A percentile compares a stretch with the other conserved stretches of the same genome.
These are phyloP conservation scores for Saguinus imperator DNA, from an alignment of 2,113 vertebrate species.

Conservation along the genomic window DNA sequence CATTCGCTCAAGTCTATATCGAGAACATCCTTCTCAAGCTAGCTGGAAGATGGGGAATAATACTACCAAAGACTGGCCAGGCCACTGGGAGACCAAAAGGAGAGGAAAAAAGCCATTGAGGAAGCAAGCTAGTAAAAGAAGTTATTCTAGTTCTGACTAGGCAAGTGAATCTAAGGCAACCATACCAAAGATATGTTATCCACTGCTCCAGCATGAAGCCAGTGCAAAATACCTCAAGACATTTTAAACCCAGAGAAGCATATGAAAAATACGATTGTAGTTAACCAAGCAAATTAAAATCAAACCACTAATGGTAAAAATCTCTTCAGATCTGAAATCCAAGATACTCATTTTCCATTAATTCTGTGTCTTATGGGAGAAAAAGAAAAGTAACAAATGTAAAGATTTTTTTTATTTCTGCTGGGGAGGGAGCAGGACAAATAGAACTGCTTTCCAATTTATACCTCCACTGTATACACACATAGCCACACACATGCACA, in stretches of 20 bases:
- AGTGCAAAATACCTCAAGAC: slow-evolving; percentile 57
- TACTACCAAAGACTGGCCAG: slow-evolving; percentile 38
- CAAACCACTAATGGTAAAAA: slow-evolving; percentile 68
- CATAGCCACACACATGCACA: slow-evolving; percentile 76
- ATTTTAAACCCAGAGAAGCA: slow-evolving; percentile 72
- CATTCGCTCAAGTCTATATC: slow-evolving; percentile 54
- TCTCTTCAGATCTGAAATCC: slow-evolving; percentile 71
- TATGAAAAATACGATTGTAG: slow-evolving; percentile 70
- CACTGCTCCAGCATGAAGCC: slow-evolving; percentile 39
- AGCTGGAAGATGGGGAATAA: slow-evolving; percentile 46
- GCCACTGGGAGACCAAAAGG: slow-evolving; percentile 40
- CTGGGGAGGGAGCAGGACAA: slow-evolving; percentile 86
- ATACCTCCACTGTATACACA: slow-evolving; percentile 84
- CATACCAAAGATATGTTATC: slow-evolving; percentile 25
- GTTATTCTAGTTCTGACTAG: slow-evolving; percentile 54
- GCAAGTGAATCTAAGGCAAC: slow-evolving; percentile 45
- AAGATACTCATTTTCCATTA: slow-evolving; percentile 72
- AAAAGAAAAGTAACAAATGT: slow-evolving; percentile 80
- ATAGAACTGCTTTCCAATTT: slow-evolving; percentile 87
- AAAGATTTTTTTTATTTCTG: slow-evolving; percentile 89
- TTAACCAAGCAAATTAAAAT: slow-evolving; percentile 79
- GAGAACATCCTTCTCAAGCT: slow-evolving; percentile 75
- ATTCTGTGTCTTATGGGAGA: slow-evolving; percentile 71
- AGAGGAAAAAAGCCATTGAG: not conserved
- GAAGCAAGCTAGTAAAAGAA: slow-evolving; percentile 57